A percentile compares a stretch with the other conserved stretches of the same genome.
Evolutionary conservation across 1,140 invertebrate species (phyloP).

Genomic region (Lethrus apterus): DNA sequence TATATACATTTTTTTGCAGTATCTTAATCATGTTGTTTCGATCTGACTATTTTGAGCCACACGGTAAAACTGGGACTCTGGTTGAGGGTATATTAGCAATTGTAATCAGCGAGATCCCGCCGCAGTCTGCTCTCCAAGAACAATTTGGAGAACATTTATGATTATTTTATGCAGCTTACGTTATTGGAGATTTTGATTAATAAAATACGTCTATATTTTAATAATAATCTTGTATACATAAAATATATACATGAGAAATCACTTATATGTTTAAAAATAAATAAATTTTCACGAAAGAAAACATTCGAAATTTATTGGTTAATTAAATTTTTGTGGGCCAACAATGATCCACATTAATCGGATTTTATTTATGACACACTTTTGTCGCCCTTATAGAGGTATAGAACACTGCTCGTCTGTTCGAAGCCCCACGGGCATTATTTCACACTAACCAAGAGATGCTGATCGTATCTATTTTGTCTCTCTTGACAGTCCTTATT

Average conservation of each 20-base stretch:
- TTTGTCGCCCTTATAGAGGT: constrained; percentile 5
- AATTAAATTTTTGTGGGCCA: constrained; percentile 9
- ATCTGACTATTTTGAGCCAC: background rate
- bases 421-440: constrained; percentile 23
- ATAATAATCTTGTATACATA: background rate
- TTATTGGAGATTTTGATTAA: constrained; percentile 16
- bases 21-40: too few relatives aligned
- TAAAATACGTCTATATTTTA: constrained; percentile 6
- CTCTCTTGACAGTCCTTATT: constrained; percentile 24
- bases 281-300: too few relatives aligned
- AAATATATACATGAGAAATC: background rate
- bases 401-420: constrained; percentile 12
- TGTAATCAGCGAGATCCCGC: constrained; percentile 23
- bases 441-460: constrained; percentile 28
- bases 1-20: background rate
- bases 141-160: constrained; percentile 28
- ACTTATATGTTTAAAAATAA: background rate
- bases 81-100: constrained; percentile 31
- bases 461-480: constrained; percentile 26
- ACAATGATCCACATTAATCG: constrained; percentile 10
- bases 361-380: constrained; percentile 6
- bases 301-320: constrained; percentile 9
- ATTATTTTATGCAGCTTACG: constrained; percentile 28
- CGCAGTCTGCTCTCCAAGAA: constrained; percentile 14
- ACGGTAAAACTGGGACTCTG: background rate